phyloP scores from a whole-genome alignment of 2,888 invertebrate genomes.

The Troides helena region DNA sequence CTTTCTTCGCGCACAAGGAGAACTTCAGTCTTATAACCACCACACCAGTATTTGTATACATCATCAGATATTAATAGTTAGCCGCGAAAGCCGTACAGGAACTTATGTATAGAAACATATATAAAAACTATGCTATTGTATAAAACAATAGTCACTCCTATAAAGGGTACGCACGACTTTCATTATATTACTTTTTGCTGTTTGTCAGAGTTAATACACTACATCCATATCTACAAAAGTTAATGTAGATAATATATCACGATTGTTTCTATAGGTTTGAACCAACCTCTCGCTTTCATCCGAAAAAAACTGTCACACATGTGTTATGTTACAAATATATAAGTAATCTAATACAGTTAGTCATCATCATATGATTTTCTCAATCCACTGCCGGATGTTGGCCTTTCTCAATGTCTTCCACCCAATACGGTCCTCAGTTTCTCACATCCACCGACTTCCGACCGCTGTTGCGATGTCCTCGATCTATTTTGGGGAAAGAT shows the following conservation, averaged over 20 bases:
- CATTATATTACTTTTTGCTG: not conserved
- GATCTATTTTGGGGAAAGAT: too few relatives aligned
- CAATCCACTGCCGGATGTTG: too few relatives aligned
- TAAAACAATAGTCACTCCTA: not conserved
- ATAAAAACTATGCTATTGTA: not conserved
- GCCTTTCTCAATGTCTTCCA: too few relatives aligned
- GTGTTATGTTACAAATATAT: not conserved
- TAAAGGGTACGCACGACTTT: slow-evolving; percentile 12
- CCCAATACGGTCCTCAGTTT: too few relatives aligned
- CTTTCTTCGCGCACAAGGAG: too few relatives aligned
- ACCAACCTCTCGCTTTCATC: not conserved
- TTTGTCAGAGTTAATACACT: not conserved
- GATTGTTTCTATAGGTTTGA: not conserved
- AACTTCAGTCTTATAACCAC: too few relatives aligned
- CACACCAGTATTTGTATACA: not conserved
- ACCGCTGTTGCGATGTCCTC: too few relatives aligned
- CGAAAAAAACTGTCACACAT: not conserved
- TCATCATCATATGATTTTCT: too few relatives aligned
- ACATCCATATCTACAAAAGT: not conserved
- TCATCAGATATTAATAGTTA: not conserved
- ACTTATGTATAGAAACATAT: not conserved
- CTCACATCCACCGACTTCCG: too few relatives aligned
- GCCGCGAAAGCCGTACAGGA: not conserved
- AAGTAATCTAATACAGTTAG: too few relatives aligned
- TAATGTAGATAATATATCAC: not conserved